Evolutionary conservation across 2,797 vertebrate genomes (phyloP).

Genomic region (Etheostoma perlongum): DNA sequence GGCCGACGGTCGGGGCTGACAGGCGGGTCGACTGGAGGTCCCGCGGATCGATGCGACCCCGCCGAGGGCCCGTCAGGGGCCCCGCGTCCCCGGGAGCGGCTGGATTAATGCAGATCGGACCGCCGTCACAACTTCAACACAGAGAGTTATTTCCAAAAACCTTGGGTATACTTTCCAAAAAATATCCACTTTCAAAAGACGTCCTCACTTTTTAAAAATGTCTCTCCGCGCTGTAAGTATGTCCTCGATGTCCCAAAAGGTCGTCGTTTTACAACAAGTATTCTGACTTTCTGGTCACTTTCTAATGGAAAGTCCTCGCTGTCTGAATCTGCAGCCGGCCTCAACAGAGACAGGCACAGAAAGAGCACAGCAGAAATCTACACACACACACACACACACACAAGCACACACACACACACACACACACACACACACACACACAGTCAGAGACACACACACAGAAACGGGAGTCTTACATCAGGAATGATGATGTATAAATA

Average conservation of each 20-base stretch:
- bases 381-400: neutral
- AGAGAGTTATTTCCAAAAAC: neutral
- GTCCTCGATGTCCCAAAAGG: no score
- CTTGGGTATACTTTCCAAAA: neutral
- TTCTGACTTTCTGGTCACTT: no score
- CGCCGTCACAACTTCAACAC: neutral
- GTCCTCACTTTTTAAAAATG: no score
- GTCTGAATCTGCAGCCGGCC: neutral
- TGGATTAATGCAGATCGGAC: constrained; percentile 54
- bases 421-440: constrained; percentile 4
- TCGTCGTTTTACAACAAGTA: no score
- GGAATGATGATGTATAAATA: constrained; percentile 81
- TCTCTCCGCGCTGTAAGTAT: no score
- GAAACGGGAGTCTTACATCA: constrained; percentile 59
- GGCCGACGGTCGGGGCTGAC: constrained; percentile 58
- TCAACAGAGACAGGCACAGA: constrained; percentile 3
- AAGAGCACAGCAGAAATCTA: neutral
- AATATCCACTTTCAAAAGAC: neutral
- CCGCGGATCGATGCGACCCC: constrained; percentile 54
- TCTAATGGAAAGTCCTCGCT: neutral
- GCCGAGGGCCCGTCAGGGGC: constrained; percentile 42
- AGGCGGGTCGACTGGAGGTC: constrained; percentile 57
- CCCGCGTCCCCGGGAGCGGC: constrained; percentile 18
- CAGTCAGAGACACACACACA: constrained; percentile 3
- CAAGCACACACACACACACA: constrained; percentile 1